Base-by-base conservation (phyloP, 2,113 vertebrate species). In the Miniopterus natalensis region DNA sequence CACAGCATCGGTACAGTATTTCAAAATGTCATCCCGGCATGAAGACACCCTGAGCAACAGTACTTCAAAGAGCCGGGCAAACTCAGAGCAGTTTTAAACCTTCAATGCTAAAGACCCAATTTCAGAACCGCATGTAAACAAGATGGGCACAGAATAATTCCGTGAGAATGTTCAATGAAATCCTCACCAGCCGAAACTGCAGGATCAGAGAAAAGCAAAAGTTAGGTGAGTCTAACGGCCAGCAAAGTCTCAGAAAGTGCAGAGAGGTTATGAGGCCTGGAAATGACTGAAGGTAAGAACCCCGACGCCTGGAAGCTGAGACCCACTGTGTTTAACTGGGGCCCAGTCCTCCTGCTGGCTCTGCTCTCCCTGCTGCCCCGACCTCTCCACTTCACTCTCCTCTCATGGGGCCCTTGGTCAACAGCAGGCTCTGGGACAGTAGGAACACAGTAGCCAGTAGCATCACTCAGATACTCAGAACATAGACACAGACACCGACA, bases 91-190 rank as follows among this genome's bases (percentile, higher is more conserved):
- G n/a, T 36, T 87, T 10, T 87, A 49, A 92, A 80, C 65, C 53
- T 92, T 87, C 23, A 68, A 13, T 79, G 86, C n/a, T 74, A 84
- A 53, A 95, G 49, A 45, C 71, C 27, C 25, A 29, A 51, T 88
- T 73, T 71, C 84, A 93, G 83, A 86, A 4, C 29, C 9, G 3
- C 11, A 1, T 31, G 23, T 75, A 53, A 94, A 95, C 17, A 78
- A 65, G 8, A 93, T 2, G 4, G 55, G 40, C 42, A 88, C 31
- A 63, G 49, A 61, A 94, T 17, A n/a, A 80, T 68, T 73, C 53
- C 0, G 7, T 23, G 23, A 93, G 20, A 87, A 75, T 29, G 73
- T 12, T 20, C 84, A 74, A 57, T 66, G 40, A 77, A 87, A 83
- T 57, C 73, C 36, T 78, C 18, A 84, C n/a, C 51, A 74, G 55